Evolutionary conservation across 2,888 invertebrate species (phyloP), one percentile per base, ranked within the genome.

Genomic region (Ormia ochracea): DNA sequence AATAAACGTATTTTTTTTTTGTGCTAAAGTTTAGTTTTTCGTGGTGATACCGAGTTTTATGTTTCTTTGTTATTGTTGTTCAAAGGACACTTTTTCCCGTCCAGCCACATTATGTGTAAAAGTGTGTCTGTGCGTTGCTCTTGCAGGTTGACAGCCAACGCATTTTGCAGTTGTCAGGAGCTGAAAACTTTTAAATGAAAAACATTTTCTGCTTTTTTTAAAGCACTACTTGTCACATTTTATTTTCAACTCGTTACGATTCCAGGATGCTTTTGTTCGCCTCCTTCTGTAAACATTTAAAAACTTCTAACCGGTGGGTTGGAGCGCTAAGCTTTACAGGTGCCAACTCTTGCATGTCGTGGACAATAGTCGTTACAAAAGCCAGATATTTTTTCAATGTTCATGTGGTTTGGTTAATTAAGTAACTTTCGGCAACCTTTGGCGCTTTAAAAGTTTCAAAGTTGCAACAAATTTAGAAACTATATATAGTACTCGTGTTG

Each of bases 111-210:
- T 17, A 23, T 48, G 50, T 38, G n/a, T 33, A 17, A 28, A 23
- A 12, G 31, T 26, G 33, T 33, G 5, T 3, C 12, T 26, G 26
- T 54, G 14, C 21, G 23, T 50, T 12, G 6, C 33, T 9, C n/a
- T 4, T 26, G 48, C 43, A 59, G 41, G 28, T 28, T 77, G 59
- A 66, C 69, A 50, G 48, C 48, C 38, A 78, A 56, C 66, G 68
- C 66, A 68, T 56, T 23, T 50, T 48, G 23, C 48, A 38, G n/a
- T 38, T 48, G 33, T 56, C 21, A 26, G 56, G 41, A 28, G 21
- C 21, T 65, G 43, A 31, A 68, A 74, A 75, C 43, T 75, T 75
- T 33, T 1, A 59, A 59, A 75, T 45, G 43, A 59, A 65, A n/a
- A 65, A 19, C 41, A 41, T 41, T 17, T 41, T 38, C 2, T 17